Evolutionary conservation across 2,888 invertebrate genomes (phyloP), one percentile per base, ranked within the genome.

Genomic region (Morpho achilles): DNA sequence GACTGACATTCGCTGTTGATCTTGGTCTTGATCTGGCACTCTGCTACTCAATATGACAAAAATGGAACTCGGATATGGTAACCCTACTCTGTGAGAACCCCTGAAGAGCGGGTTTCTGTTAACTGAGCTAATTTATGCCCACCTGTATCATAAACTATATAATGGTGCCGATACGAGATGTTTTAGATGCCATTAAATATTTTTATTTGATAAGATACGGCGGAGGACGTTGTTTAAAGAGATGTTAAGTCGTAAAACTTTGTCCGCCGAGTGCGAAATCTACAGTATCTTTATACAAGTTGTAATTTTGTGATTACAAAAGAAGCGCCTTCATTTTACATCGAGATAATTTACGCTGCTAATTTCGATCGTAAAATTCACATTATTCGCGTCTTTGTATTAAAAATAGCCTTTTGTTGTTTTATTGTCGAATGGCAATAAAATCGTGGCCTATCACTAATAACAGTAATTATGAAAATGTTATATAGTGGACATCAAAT

Each of bases 51-150:
- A 32, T 32, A 32, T 5, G 3, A 3, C 3, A 32, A 32, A 32
- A 32, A 32, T 3, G 32, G 32, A 32, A 32, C 32, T 32, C 3
- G 3, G 32, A 32, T 75, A 53, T 42, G 54, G n/a, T 22, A 48
- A 48, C 54, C 54, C 54, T 54, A 10, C 3, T 47, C 7, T 22
- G 7, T 59, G 66, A 66, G 82, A 86, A 85, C 87, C 88, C 88
- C 87, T 87, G 80, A 88, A 87, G 85, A 87, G 87, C 82, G 80
- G 75, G 79, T 75, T 73, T 77, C 77, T 79, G 80, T 84, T 86
- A 73, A 84, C 75, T 84, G 87, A 83, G 87, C 89, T 88, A 88
- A 89, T 89, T 89, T 89, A 89, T 84, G 84, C 76, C 73, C 78
- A 76, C 78, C 77, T 79, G 85, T 82, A 80, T 77, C 82, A 85